Evolutionary conservation across 2,888 invertebrate species (phyloP).

Genomic region (Tetranychus truncatus): DNA sequence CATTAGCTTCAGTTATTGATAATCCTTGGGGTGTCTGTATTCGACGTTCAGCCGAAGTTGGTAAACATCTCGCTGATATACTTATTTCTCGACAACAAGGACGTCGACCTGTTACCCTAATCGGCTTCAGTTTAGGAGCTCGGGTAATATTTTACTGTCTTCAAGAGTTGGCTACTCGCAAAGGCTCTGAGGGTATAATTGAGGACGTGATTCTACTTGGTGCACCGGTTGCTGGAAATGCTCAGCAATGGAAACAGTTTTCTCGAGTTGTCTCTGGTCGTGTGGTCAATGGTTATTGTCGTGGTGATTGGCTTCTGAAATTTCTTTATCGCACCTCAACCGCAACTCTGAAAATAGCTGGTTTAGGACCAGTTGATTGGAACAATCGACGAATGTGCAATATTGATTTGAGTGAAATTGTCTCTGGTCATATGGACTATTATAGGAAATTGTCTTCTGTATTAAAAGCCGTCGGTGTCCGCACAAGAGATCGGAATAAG

Average conservation of each 20-base stretch:
- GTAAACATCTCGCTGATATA: conserved; percentile 46
- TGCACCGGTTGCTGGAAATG: conserved; percentile 43
- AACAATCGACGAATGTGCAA: conserved; percentile 40
- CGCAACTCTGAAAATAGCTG: conserved; percentile 43
- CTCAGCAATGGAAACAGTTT: conserved; percentile 40
- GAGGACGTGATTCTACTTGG: conserved; percentile 47
- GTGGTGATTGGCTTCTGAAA: conserved; percentile 46
- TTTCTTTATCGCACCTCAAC: conserved; percentile 47
- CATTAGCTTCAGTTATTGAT: conserved; percentile 37
- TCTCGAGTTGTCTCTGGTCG: conserved; percentile 43
- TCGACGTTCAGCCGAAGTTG: conserved; percentile 42
- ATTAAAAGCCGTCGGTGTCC: conserved; percentile 35
- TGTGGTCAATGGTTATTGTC: conserved; percentile 44
- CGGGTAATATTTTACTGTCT: conserved; percentile 48
- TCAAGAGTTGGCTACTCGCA: conserved; percentile 37
- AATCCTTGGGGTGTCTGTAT: conserved; percentile 51
- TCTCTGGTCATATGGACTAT: conserved; percentile 44
- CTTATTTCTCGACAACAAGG: conserved; percentile 44
- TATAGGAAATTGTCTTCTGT: conserved; percentile 40
- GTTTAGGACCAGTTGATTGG: conserved; percentile 41
- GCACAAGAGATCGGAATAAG: not conserved
- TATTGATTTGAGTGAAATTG: conserved; percentile 42
- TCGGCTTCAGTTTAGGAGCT: conserved; percentile 49
- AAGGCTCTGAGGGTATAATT: conserved; percentile 42
- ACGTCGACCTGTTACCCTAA: conserved; percentile 44